Conservation (phyloP, 2,797 vertebrate species). For the Tamandua tetradactyla region DNA sequence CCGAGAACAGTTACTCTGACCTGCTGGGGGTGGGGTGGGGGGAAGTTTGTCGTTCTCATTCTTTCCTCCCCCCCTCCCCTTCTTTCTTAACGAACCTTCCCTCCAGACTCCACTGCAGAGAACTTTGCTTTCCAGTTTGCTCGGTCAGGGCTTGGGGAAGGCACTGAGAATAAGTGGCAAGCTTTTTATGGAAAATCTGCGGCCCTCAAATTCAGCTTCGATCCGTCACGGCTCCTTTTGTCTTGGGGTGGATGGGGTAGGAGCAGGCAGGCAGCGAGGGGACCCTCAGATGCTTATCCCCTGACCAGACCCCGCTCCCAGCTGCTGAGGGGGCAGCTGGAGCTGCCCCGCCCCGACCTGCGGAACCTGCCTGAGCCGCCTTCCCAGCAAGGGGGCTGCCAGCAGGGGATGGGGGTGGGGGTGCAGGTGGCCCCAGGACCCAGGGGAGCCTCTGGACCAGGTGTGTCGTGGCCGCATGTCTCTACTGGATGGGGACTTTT, state of each 20-base stretch:
- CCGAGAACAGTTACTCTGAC: not conserved
- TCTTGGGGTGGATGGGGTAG: not conserved
- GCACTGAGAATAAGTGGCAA: not conserved
- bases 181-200: not conserved
- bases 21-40: not conserved
- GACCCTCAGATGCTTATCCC: not conserved
- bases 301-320: not conserved
- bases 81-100: not conserved
- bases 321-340: not conserved
- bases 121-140: not conserved
- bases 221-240: not conserved
- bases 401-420: too few species aligned
- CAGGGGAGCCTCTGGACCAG: not conserved
- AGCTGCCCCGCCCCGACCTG: too few species aligned
- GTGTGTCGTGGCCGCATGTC: not conserved
- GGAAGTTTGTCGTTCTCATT: not conserved
- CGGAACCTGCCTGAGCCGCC: rapidly evolving
- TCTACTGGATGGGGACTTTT: not conserved
- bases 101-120: not conserved
- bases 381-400: not conserved
- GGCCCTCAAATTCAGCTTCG: not conserved
- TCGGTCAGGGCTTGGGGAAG: not conserved
- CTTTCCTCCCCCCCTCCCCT: not conserved
- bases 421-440: too few species aligned
- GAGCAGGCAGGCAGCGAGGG: too few species aligned